Percentiles rank a stretch among this genome's conserved stretches.
These are phyloP conservation scores for Teleogryllus oceanicus DNA, from an alignment of 2,888 invertebrate genomes.

Conservation along the genomic window DNA sequence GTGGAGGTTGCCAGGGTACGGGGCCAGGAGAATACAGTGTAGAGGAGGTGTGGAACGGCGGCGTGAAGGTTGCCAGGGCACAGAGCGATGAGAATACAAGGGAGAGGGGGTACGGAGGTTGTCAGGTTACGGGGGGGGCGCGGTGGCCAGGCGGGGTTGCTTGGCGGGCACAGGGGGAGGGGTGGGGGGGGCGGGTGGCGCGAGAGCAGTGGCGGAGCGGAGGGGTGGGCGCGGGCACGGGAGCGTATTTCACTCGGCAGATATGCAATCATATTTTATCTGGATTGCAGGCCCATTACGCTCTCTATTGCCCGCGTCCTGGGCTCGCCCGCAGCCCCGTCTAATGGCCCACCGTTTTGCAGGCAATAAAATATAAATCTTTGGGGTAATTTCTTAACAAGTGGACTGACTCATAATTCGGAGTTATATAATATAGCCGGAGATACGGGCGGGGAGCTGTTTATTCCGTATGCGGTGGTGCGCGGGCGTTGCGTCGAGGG, in stretches of 20 bases:
- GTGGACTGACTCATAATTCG: slow-evolving; percentile 1
- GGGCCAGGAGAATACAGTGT: too few relatives aligned
- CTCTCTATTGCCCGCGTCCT: neutral
- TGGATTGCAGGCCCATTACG: slow-evolving; percentile 18
- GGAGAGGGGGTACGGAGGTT: too few relatives aligned
- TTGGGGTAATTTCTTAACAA: slow-evolving; percentile 10
- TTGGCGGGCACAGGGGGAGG: too few relatives aligned
- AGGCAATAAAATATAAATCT: slow-evolving; percentile 18
- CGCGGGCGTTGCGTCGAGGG: neutral
- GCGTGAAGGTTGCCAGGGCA: too few relatives aligned
- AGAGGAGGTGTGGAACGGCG: too few relatives aligned
- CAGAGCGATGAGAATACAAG: too few relatives aligned
- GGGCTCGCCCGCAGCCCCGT: neutral
- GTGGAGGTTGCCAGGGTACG: too few relatives aligned
- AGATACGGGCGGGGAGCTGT: neutral
- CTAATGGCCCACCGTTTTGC: slow-evolving; percentile 9
- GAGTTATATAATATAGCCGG: slow-evolving; percentile 9
- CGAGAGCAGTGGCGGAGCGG: neutral
- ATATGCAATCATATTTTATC: slow-evolving; percentile 18
- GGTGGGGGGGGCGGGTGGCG: neutral
- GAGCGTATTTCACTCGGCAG: slow-evolving; percentile 18
- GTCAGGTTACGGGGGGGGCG: neutral
- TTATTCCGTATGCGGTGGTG: neutral
- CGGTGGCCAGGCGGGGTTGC: too few relatives aligned
- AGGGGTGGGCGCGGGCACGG: neutral